Evolutionary conservation across 1,140 invertebrate species (phyloP), one percentile per base, ranked within the genome.

Genomic region (Rhagoletis pomonella): DNA sequence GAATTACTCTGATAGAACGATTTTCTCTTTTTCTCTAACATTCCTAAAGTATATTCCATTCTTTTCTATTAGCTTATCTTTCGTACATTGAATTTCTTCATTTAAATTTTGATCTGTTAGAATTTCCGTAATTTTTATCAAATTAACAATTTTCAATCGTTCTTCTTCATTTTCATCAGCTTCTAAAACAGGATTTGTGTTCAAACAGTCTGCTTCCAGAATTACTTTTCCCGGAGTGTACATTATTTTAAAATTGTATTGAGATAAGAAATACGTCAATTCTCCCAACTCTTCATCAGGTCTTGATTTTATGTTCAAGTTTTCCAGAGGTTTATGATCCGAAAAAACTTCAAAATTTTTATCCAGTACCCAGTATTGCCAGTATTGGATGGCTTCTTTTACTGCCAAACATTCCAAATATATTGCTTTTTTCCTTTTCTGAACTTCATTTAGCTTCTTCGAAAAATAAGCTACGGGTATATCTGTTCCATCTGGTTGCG

Each of bases 401-500:
- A 93, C 55, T 69, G 90, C 89, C 90, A 94, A 92, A 87, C 89
- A 92, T 90, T 93, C 91, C 42, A 91, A 69, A 88, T 91, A 91
- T 42, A 92, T 90, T 9, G 90, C 90, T 89, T 92, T 92, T 87
- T 90, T 90, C 42, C 88, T 90, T 89, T 42, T 64, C n/a, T 64
- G 62, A 6, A 5, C 6, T n/a, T 64, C 62, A 64, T 64, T 19
- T 19, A 64, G n/a, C n/a, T 64, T 64, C n/a, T 64, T 64, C n/a
- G 62, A 64, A n/a, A n/a, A n/a, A n/a, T 64, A 19, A 10, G n/a
- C 62, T 19, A n/a, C 14, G 14, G 12, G 12, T 64, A 17, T n/a
- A 17, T n/a, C n/a, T n/a, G n/a, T n/a, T n/a, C n/a, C n/a, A n/a
- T n/a, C n/a, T n/a, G n/a, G n/a, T n/a, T n/a, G n/a, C n/a, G n/a